phyloP scores from a whole-genome alignment of 2,113 vertebrate genomes.

The Stomatorhinus ivindoensis region DNA sequence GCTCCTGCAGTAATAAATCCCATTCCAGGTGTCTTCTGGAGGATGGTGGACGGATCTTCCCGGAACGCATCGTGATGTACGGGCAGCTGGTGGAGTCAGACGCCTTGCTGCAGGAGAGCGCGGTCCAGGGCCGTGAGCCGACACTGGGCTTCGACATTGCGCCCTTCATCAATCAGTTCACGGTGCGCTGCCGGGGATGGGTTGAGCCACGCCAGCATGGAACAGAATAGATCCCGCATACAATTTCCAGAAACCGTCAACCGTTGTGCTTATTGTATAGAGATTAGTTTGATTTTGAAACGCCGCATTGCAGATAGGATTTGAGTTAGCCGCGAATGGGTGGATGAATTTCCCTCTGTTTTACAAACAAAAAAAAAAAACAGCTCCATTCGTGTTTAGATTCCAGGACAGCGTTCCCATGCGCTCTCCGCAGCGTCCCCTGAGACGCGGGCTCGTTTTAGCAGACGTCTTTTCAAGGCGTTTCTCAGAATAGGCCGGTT shows the following conservation, averaged over 20 bases:
- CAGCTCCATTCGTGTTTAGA: constrained; percentile 36
- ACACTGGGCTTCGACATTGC: constrained; percentile 89
- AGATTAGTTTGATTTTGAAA: background rate
- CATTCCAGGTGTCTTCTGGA: constrained; percentile 78
- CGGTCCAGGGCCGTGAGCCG: constrained; percentile 81
- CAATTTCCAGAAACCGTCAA: background rate
- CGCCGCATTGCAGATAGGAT: constrained; percentile 20
- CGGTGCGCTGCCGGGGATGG: constrained; percentile 55
- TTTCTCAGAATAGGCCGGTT: constrained; percentile 26
- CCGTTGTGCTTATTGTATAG: background rate
- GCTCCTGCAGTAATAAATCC: background rate
- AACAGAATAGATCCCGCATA: background rate
- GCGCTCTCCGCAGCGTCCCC: background rate
- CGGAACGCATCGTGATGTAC: constrained; percentile 75
- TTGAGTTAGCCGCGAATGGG: constrained; percentile 14
- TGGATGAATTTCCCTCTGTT: constrained; percentile 30
- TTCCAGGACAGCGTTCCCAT: constrained; percentile 32
- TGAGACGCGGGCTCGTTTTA: constrained; percentile 47
- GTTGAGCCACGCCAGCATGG: background rate
- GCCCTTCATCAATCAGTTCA: constrained; percentile 96
- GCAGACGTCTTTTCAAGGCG: constrained; percentile 56
- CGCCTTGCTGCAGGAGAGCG: constrained; percentile 76
- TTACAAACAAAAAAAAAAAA: constrained; percentile 9
- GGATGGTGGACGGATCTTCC: constrained; percentile 85
- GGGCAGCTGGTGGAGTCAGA: constrained; percentile 86